phyloP scores from a whole-genome alignment of 2,888 invertebrate genomes.

The Nyleta sp. region DNA sequence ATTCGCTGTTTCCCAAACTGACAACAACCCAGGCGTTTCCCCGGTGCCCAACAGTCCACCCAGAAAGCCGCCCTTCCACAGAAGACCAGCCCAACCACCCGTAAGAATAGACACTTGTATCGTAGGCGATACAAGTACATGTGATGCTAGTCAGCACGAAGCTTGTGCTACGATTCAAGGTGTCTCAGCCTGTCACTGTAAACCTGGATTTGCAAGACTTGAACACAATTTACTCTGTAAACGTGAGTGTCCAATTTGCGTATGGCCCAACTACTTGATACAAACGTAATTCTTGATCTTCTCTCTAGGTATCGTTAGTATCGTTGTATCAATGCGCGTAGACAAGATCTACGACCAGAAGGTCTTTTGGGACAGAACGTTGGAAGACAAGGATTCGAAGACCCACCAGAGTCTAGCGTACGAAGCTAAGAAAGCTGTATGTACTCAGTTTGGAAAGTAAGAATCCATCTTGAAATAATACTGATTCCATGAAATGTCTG shows the following conservation, averaged over 20 bases:
- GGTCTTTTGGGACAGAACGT: conserved; percentile 90
- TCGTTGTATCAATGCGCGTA: conserved; percentile 91
- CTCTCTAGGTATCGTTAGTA: conserved; percentile 86
- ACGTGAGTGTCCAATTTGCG: conserved; percentile 67
- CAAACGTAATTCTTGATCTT: conserved; percentile 2
- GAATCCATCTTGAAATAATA: neutral
- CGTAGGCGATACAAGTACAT: conserved; percentile 95
- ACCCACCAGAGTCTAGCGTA: conserved; percentile 92
- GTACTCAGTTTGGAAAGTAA: too few species aligned
- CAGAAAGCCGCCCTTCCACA: conserved; percentile 84
- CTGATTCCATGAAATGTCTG: neutral
- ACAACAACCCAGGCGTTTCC: conserved; percentile 80
- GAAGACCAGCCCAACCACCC: conserved; percentile 87
- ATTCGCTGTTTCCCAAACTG: conserved; percentile 87
- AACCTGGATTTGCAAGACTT: conserved; percentile 85
- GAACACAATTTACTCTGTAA: conserved; percentile 79
- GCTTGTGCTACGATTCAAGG: conserved; percentile 91
- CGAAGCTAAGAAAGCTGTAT: conserved; percentile 94
- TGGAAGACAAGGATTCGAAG: conserved; percentile 90
- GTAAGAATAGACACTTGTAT: conserved; percentile 96
- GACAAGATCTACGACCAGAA: conserved; percentile 92
- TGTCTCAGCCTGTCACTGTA: conserved; percentile 94
- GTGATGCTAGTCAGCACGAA: conserved; percentile 94
- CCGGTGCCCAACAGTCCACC: conserved; percentile 79
- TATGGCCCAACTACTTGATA: too few species aligned